Base-by-base conservation (phyloP, 2,113 vertebrate species). In the Dromas ardeola region DNA sequence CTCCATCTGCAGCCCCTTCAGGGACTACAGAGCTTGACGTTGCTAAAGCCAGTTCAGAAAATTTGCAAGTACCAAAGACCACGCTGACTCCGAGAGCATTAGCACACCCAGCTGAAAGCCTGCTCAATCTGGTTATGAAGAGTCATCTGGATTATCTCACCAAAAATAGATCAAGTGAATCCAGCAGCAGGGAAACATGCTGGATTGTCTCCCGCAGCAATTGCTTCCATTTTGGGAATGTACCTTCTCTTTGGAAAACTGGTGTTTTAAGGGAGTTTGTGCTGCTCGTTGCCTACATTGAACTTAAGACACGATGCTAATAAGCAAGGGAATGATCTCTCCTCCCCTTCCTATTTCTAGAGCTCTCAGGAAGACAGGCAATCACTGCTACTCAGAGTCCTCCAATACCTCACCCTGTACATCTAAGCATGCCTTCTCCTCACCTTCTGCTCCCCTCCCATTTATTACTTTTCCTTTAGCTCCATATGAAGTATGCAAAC, bases 71-170 rank as follows among this genome's bases (percentile, higher is more conserved):
- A 70, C 55, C 40, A 34, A 69, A 93, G 73, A 49, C 6, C 42
- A 49, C 0, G 0, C 34, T 47, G 73, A 50, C 47, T 89, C 61
- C 52, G 20, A 42, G 17, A 81, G 93, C 83, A 87, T 94, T 79
- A 95, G 91, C 56, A 72, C 56, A 85, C 34, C 29, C 65, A 74
- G 34, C 81, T 67, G 47, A 72, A 93, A 91, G 73, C 38, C 87
- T 91, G 32, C 56, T 87, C 66, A 87, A 87, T 96, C 95, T 91
- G 84, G 83, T 93, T 81, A 87, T 2, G 17, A 78, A 71, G 14
- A 82, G 74, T 86, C 85, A 93, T 86, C 67, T 55, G 87, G 88
- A 94, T 96, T 97, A 97, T 29, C 78, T 93, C 32, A 27, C 69
- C 86, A 92, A 92, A 94, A 96, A 94, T 93, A 96, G 73, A 84